Base-by-base conservation (phyloP, 2,113 vertebrate genomes). In the Chlamydotis undulata region DNA sequence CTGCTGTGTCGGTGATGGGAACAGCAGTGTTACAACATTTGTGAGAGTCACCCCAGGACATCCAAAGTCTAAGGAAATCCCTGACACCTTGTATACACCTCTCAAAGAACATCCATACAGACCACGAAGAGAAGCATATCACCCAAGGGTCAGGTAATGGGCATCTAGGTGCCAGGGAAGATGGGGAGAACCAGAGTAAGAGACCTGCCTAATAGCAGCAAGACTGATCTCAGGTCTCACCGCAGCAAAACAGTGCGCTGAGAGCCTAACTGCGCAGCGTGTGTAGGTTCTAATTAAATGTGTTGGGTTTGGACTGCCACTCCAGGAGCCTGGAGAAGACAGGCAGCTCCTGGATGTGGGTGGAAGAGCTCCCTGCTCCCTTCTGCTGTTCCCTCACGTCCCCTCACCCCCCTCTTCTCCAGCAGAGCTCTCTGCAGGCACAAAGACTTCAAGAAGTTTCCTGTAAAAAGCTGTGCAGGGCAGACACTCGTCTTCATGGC, bases 1-100 rank as follows among this genome's bases (percentile, higher is more conserved):
- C 25, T 28, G n/a, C 3, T 0, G 22, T 47, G 10, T 31, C 2
- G 1, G 33, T 43, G 45, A 13, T 61, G 47, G 37, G 68, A 71
- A 7, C 17, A 90, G 35, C 26, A 0, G 14, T 12, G 37, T 28
- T 29, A 26, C 31, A 64, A 7, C 3, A 10, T 0, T 0, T 0
- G 1, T 33, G 28, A 80, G 8, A 73, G 5, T 63, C 41, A 56
- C 31, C 21, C 35, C 59, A 52, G 33, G 26, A 50, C 0, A 0
- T 24, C 47, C 59, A 26, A 22, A 37, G 37, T 7, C 19, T 39
- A 22, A 73, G 57, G 17, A 80, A 56, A 61, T 11, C 14, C 26
- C 39, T 49, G 47, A 17, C 26, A 37, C 15, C n/a, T 74, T 43
- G 64, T 74, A 18, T 41, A 26, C 26, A 33, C 9, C 29, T 85